phyloP scores from a whole-genome alignment of 2,113 vertebrate genomes.

The Pachycephala philippinensis region DNA sequence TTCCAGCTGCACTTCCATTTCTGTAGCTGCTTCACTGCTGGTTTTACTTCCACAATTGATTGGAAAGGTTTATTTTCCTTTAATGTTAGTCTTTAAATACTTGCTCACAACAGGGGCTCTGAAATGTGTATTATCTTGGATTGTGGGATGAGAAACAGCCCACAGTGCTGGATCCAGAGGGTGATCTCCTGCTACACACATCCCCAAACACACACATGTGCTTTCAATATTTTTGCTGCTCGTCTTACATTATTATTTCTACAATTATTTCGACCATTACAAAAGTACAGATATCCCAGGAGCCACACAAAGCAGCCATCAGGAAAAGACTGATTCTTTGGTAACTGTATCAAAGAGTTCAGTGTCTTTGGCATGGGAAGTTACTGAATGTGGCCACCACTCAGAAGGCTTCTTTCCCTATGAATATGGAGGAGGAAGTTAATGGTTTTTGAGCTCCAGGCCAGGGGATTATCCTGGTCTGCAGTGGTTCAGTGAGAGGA shows the following conservation, averaged over 20 bases:
- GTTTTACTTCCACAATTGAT: slow-evolving; percentile 15
- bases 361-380: background rate
- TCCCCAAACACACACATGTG: background rate
- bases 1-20: slow-evolving; percentile 17
- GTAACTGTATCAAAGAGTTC: background rate
- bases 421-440: background rate
- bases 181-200: background rate
- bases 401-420: background rate
- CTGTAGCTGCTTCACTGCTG: background rate
- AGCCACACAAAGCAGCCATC: background rate
- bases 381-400: background rate
- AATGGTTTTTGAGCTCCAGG: background rate
- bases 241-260: background rate
- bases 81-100: slow-evolving; percentile 25
- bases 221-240: background rate
- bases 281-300: background rate
- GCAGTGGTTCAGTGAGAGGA: background rate
- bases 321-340: background rate
- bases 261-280: background rate
- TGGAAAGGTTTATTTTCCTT: slow-evolving; percentile 22
- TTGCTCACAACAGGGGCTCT: background rate
- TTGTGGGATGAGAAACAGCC: background rate
- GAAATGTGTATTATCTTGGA: background rate
- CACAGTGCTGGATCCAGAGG: background rate
- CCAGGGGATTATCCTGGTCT: background rate